Conservation (phyloP, 2,113 vertebrate genomes). For the Oreochromis spilurus region DNA sequence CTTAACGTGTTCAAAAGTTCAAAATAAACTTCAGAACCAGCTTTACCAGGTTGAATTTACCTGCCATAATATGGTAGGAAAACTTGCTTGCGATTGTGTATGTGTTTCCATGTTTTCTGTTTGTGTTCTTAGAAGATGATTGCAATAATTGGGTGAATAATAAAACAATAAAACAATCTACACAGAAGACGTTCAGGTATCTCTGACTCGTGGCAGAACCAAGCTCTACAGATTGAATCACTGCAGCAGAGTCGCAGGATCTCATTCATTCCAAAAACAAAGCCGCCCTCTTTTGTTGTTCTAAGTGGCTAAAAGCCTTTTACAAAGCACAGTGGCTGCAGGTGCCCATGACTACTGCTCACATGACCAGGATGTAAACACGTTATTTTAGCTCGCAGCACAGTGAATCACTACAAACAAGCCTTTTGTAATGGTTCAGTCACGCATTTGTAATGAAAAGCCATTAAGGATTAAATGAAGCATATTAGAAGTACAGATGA, state of each 20-base stretch:
- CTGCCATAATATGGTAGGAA: not conserved
- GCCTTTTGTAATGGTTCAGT: not conserved
- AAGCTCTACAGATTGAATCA: not conserved
- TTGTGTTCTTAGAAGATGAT: not conserved
- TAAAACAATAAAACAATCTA: not conserved
- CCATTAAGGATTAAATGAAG: not conserved
- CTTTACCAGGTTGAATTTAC: not conserved
- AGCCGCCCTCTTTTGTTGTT: not conserved
- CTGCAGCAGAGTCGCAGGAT: not conserved
- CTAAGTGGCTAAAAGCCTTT: not conserved
- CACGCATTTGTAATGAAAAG: not conserved
- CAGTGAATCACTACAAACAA: not conserved
- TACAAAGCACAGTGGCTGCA: not conserved
- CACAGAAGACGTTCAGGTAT: not conserved
- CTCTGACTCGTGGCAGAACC: not conserved
- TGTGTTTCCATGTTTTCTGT: not conserved
- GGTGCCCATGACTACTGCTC: not conserved
- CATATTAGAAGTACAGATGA: not conserved
- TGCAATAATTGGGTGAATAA: not conserved
- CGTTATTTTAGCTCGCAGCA: not conserved
- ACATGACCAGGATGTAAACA: not conserved
- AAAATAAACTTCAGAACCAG: not conserved
- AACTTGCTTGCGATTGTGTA: not conserved
- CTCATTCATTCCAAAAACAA: not conserved
- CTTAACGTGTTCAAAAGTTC: not conserved